Evolutionary conservation across 2,797 vertebrate species (phyloP).

Genomic region (Ctenopoma kingsleyae): DNA sequence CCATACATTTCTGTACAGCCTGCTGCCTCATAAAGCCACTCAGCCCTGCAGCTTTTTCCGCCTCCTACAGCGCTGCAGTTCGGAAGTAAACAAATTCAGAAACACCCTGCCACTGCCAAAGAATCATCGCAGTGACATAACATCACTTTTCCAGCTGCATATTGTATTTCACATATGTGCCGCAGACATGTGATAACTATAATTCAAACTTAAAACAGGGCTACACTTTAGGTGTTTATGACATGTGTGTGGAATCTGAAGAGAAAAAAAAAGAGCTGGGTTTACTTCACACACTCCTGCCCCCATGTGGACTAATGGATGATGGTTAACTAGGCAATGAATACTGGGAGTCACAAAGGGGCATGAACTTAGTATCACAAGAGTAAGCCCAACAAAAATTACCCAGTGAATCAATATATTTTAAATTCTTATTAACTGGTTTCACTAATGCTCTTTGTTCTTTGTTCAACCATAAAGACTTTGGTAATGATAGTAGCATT

Average conservation of each 20-base stretch:
- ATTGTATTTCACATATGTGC: constrained; percentile 65
- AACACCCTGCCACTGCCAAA: constrained; percentile 58
- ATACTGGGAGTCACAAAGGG: constrained; percentile 14
- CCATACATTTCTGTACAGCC: constrained; percentile 63
- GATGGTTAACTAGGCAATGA: constrained; percentile 27
- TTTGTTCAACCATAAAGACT: not conserved
- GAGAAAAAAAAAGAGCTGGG: constrained; percentile 40
- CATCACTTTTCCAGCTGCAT: constrained; percentile 57
- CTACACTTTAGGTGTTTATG: constrained; percentile 27
- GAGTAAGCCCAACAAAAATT: constrained; percentile 13
- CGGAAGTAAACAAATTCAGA: constrained; percentile 74
- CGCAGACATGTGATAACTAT: constrained; percentile 49
- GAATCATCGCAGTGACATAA: constrained; percentile 68
- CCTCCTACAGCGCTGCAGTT: constrained; percentile 65
- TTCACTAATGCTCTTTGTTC: not conserved
- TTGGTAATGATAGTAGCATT: not conserved
- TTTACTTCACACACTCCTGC: constrained; percentile 73
- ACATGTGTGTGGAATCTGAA: constrained; percentile 40
- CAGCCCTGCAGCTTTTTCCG: constrained; percentile 61
- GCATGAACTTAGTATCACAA: constrained; percentile 16
- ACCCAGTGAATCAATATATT: not conserved
- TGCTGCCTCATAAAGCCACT: constrained; percentile 63
- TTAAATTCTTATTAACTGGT: constrained; percentile 3
- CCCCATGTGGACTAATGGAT: constrained; percentile 69
- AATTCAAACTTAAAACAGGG: constrained; percentile 24